Evolutionary conservation across 2,888 invertebrate species (phyloP), one percentile per base, ranked within the genome.

Genomic region (Aricia artaxerxes): DNA sequence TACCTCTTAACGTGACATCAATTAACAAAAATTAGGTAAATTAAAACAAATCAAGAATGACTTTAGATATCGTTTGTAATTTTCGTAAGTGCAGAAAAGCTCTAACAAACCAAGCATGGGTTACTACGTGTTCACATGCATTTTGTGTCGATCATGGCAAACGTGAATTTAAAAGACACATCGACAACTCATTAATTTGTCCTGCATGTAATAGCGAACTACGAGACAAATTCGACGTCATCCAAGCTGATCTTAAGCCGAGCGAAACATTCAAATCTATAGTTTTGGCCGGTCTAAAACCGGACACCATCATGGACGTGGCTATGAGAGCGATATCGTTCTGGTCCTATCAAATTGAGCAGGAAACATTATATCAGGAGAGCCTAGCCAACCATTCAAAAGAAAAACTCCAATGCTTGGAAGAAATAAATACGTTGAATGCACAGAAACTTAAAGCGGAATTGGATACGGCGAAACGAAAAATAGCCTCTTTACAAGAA

Each of bases 281-380:
- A 80, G 94, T 95, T 73, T 86, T 95, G 82, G 94, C 94, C 69
- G 95, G 95, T 78, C 91, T 95, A 90, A 92, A 92, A 82, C 95
- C 95, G 31, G 95, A 95, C 80, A 90, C 90, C 79, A 93, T 95
- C 78, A 94, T 95, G 94, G 95, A 95, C 82, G 92, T 95, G 80
- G 94, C 95, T 78, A 95, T 94, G 92, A 88, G 95, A 81, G 95
- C 95, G 13, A 95, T 95, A 91, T 94, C 94, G 1, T 95, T 95
- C 85, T 95, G 95, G 95, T 93, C 94, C 1, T 95, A 95, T 83
- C 95, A 95, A 88, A 89, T 95, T 1, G 94, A 94, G 86, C 94
- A 95, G 84, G 95, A 95, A 83, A 94, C 94, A 2, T 84, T 92
- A 80, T 95, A 94, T 82, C 94, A 94, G 83, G 94, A 95, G 84